A percentile compares a stretch with the other conserved stretches of the same genome.
Conservation (phyloP, 1,140 invertebrate species). For the Mycetomoellerius zeteki region DNA sequence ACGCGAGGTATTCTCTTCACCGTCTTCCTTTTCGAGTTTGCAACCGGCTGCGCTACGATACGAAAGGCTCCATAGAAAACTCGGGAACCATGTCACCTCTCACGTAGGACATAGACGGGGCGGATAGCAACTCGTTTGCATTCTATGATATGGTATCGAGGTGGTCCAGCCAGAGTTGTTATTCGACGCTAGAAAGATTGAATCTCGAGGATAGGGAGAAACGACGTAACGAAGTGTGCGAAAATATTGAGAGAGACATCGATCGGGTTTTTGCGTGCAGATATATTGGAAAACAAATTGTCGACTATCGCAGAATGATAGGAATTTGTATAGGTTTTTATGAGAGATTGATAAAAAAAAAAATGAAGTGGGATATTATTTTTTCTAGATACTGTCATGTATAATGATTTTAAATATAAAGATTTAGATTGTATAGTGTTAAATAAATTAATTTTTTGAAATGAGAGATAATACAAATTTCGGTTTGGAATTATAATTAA, state of each 20-base stretch:
- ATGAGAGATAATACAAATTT: neutral
- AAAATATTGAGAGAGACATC: conserved; percentile 63
- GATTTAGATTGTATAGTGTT: neutral
- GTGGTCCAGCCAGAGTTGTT: conserved; percentile 26
- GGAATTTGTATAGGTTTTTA: neutral
- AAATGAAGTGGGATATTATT: neutral
- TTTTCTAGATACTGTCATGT: neutral
- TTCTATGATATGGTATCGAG: conserved; percentile 45
- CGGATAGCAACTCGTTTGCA: conserved; percentile 67
- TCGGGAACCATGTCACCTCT: conserved; percentile 23
- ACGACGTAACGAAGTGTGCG: conserved; percentile 35
- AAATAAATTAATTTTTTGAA: neutral
- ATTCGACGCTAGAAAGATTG: conserved; percentile 34
- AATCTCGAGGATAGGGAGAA: conserved; percentile 40
- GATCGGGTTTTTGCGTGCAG: conserved; percentile 40
- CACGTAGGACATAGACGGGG: conserved; percentile 38
- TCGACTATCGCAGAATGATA: neutral
- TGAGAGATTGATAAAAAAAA: neutral
- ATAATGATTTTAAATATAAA: neutral
- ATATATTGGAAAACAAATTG: conserved; percentile 45
- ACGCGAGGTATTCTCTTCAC: conserved; percentile 3
- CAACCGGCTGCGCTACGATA: conserved; percentile 44
- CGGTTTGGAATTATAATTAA: neutral
- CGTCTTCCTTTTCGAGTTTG: conserved; percentile 51
- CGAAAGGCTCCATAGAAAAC: conserved; percentile 58